Evolutionary conservation across 1,140 invertebrate species (phyloP), one percentile per base, ranked within the genome.

Genomic region (Mya arenaria): DNA sequence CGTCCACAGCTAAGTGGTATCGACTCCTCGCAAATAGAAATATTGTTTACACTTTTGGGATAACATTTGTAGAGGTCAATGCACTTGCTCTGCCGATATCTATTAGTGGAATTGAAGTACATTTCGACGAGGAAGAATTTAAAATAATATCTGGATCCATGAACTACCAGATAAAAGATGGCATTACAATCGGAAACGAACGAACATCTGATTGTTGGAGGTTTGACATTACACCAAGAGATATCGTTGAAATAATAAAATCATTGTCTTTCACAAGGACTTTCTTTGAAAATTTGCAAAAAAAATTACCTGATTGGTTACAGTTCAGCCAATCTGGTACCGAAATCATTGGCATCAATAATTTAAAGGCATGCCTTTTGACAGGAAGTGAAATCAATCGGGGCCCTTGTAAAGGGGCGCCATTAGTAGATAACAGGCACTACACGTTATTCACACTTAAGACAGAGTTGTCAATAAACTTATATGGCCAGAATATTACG

Each of bases 21-120:
- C 28, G 34, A 17, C 63, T 68, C 17, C 28, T 30, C 1, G 10
- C 62, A 8, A 68, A 79, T 25, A 13, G 28, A 30, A 56, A 28
- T n/a, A 34, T 79, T 13, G 58, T 34, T 0, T 79, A 68, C 30
- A 68, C 75, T 4, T 55, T 68, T 56, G 75, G 75, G 0, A 79
- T 79, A 39, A 48, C 65, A 0, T 79, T 79, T 58, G 62, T 68
- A 17, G 75, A 79, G 41, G 25, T 79, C 6, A 79, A 79, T 37
- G 41, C 37, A 37, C 37, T 79, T 30, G 41, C 63, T 19, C 41
- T 79, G 10, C 75, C 75, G 1, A 48, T 79, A 36, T 79, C 75
- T 13, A 19, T 79, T 17, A 68, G 41, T 10, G 75, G 75, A 10
- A 25, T 79, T 6, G 6, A 28, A 52, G n/a, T 79, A 13, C n/a